phyloP scores from a whole-genome alignment of 2,113 vertebrate genomes.

The Sapayoa aenigma region DNA sequence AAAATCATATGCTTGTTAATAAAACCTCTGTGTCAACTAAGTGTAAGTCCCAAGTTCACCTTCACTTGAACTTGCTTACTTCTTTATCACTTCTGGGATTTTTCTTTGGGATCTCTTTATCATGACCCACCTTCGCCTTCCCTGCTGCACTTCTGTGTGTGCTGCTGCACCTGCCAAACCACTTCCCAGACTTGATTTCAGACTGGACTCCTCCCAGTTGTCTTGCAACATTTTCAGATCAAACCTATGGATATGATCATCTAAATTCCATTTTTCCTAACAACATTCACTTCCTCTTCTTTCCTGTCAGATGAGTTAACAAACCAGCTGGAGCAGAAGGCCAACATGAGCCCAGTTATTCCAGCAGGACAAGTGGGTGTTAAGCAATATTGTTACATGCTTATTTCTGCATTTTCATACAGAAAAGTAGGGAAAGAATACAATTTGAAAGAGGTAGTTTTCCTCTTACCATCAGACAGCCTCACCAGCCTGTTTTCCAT shows the following conservation, averaged over 20 bases:
- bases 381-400: neutral
- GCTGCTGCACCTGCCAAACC: neutral
- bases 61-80: neutral
- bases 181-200: neutral
- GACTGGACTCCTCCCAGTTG: neutral
- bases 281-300: neutral
- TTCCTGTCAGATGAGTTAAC: neutral
- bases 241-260: neutral
- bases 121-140: fast-evolving
- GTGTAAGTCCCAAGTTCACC: neutral
- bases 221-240: neutral
- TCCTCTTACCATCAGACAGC: neutral
- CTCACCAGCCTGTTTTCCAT: constrained; percentile 23
- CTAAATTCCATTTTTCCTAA: neutral
- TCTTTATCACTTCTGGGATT: neutral
- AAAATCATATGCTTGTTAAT: neutral
- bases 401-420: constrained; percentile 10
- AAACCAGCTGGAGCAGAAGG: neutral
- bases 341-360: neutral
- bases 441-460: neutral
- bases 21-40: neutral
- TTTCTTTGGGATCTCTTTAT: neutral
- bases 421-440: neutral
- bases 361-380: constrained; percentile 17
- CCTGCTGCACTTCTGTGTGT: neutral